phyloP scores from a whole-genome alignment of 1,140 invertebrate species.

The Bradynema listronoti region DNA sequence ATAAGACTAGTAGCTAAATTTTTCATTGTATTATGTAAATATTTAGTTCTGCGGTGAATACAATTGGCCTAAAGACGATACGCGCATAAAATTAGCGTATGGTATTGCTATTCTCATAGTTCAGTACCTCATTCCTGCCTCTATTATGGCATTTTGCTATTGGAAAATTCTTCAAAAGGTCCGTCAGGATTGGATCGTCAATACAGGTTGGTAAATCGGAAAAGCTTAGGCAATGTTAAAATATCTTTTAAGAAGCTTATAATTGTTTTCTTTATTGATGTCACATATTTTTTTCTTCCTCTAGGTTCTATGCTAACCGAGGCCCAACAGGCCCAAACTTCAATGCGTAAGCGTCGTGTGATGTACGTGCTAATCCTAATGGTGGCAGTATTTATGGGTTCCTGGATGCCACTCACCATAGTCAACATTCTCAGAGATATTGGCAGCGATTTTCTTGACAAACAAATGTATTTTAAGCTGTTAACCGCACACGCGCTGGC shows the following conservation, averaged over 20 bases:
- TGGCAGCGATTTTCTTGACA: slow-evolving; percentile 30
- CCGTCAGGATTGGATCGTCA: slow-evolving; percentile 54
- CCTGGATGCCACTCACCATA: slow-evolving; percentile 54
- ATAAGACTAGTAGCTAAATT: slow-evolving; percentile 1
- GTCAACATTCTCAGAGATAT: slow-evolving; percentile 54
- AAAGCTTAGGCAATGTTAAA: no score
- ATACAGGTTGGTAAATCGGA: no score
- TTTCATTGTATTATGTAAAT: slow-evolving; percentile 16
- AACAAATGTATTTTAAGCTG: slow-evolving; percentile 56
- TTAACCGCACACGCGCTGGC: slow-evolving; percentile 54
- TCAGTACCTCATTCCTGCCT: slow-evolving; percentile 51
- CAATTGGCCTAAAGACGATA: slow-evolving; percentile 43
- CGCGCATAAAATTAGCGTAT: slow-evolving; percentile 43
- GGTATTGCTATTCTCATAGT: slow-evolving; percentile 44
- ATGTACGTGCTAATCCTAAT: slow-evolving; percentile 58
- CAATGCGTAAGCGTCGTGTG: slow-evolving; percentile 53
- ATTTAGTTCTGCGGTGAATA: slow-evolving; percentile 56
- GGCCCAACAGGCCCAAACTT: slow-evolving; percentile 56
- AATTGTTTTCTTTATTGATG: no score
- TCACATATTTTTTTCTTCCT: no score
- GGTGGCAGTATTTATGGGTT: slow-evolving; percentile 40
- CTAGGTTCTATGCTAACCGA: slow-evolving; percentile 57
- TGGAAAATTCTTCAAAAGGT: slow-evolving; percentile 59
- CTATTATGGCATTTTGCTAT: slow-evolving; percentile 56
- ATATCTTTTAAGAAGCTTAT: no score